A percentile compares a stretch with the other conserved stretches of the same genome.
These are phyloP conservation scores for Cordilura impudica DNA, from an alignment of 2,888 invertebrate species.

Conservation along the genomic window DNA sequence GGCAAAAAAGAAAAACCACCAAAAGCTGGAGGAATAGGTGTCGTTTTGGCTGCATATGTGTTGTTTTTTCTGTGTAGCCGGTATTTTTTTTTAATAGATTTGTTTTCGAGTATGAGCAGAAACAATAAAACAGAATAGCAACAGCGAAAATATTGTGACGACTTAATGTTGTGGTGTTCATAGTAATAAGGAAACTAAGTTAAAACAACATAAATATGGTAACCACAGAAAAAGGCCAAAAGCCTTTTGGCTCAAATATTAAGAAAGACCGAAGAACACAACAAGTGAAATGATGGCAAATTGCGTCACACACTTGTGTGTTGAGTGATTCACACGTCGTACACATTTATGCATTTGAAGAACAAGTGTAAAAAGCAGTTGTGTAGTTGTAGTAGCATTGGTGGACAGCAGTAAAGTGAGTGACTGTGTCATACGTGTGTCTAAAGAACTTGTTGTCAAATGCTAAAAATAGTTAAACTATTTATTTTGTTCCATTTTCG, in stretches of 20 bases:
- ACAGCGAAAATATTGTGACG: neutral
- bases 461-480: slow-evolving; percentile 39
- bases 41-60: neutral
- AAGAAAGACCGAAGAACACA: neutral
- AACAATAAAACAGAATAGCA: neutral
- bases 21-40: slow-evolving; percentile 24
- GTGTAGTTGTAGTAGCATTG: neutral
- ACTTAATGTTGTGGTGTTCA: neutral
- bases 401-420: slow-evolving; percentile 45
- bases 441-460: slow-evolving; percentile 57
- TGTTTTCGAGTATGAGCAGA: neutral
- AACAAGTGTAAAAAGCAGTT: neutral
- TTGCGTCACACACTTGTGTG: neutral
- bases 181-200: slow-evolving; percentile 52
- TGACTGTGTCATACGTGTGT: slow-evolving; percentile 62
- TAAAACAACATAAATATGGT: neutral
- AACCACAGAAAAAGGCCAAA: slow-evolving; percentile 32
- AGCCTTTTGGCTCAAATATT: slow-evolving; percentile 11
- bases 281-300: neutral
- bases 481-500: neutral
- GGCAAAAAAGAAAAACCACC: neutral
- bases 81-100: neutral
- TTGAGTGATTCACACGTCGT: neutral
- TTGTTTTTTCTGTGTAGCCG: neutral
- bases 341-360: neutral